Conservation (phyloP, 1,140 invertebrate genomes). For the Agraylea sexmaculata region DNA sequence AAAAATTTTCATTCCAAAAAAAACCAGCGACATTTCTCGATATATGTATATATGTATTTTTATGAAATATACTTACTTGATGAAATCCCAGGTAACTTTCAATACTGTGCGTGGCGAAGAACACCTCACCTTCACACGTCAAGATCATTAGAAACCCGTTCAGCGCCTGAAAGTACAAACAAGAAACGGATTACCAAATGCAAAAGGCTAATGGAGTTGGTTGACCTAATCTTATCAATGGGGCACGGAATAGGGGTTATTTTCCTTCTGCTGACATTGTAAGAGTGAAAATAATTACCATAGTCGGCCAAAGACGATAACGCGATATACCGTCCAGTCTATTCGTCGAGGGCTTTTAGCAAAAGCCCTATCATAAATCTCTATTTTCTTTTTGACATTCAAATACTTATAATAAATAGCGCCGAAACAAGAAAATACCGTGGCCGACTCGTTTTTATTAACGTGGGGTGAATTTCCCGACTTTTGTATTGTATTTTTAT, state of each 20-base stretch:
- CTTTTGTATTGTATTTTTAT: slow-evolving; percentile 1
- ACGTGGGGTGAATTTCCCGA: slow-evolving; percentile 4
- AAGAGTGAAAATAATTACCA: slow-evolving; percentile 3
- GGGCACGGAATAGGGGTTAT: not conserved
- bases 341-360: slow-evolving; percentile 3
- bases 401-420: slow-evolving; percentile 1
- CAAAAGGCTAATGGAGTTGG: not conserved
- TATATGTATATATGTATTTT: not conserved
- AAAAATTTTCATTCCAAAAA: not conserved
- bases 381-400: not conserved
- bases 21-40: not conserved
- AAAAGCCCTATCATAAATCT: slow-evolving; percentile 1
- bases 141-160: slow-evolving; percentile 98
- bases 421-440: slow-evolving; percentile 19
- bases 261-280: not conserved
- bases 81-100: slow-evolving; percentile 99
- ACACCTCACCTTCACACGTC: slow-evolving; percentile 96
- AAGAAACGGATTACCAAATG: slow-evolving; percentile 1
- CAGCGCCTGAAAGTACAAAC: slow-evolving; percentile 71
- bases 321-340: not conserved
- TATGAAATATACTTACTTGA: slow-evolving; percentile 81
- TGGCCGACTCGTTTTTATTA: slow-evolving; percentile 11
- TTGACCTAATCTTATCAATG: not conserved
- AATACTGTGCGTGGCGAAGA: slow-evolving; percentile 98
- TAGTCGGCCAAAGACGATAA: not conserved